Base-by-base conservation (phyloP, 2,797 vertebrate genomes). In the Schizopygopsis malacanthus region DNA sequence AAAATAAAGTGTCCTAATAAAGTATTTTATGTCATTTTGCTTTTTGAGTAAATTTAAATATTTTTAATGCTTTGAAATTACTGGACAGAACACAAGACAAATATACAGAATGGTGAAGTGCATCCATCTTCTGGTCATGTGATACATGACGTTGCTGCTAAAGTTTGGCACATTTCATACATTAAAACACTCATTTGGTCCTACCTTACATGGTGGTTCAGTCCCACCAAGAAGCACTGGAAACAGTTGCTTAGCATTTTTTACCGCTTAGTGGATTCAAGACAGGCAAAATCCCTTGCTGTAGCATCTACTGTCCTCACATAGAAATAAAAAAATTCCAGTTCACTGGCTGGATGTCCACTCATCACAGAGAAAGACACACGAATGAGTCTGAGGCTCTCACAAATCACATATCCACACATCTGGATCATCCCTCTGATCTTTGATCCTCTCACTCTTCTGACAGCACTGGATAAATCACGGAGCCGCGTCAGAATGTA, bases 391-490 rank as follows among this genome's bases (percentile, higher is more conserved):
- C 76, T 22, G 22, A n/a, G 56, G 47, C 65, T 79, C 81, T 56
- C 70, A 43, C 71, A 81, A 87, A 87, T 85, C 82, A 82, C 72
- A 85, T 67, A 87, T 85, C 82, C 82, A 82, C 79, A 87, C 83
- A 87, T 87, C 86, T 85, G 83, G 86, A 84, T 87, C 71, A 85
- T 77, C 83, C 79, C 52, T 50, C 52, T 82, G 86, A 87, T 86
- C 85, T 86, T 77, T 86, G 79, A 86, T 85, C 86, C 86, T 81
- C 72, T 85, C 83, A 87, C 82, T 82, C 79, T 81, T 72, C 63
- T 72, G 63, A 67, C 67, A 47, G 75, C 65, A 0, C 47, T 6
- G 63, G 82, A 50, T 84, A 75, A 87, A 87, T 83, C 86, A 83
- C 59, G 5, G 79, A 69, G 52, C 16, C 39, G 1, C 37, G 47